Percentiles rank a stretch among this genome's conserved stretches.
Conservation (phyloP, 2,113 vertebrate species). For the Esox niger region DNA sequence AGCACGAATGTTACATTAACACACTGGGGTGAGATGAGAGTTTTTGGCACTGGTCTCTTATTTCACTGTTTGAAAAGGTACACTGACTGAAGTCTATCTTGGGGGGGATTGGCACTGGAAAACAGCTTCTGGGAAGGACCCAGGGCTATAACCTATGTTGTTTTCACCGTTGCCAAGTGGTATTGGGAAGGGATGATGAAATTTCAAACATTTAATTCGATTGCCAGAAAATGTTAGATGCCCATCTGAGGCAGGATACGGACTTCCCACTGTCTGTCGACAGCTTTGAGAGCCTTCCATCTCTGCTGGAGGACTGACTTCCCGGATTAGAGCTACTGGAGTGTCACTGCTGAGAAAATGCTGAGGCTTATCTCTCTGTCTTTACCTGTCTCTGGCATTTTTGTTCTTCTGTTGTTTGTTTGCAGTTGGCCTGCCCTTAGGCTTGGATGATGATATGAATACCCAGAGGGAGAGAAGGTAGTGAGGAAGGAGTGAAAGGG, state of each 20-base stretch:
- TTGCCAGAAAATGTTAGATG: constrained; percentile 34
- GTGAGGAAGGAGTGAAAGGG: too few species aligned
- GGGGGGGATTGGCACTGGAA: constrained; percentile 11
- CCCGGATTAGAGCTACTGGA: constrained; percentile 28
- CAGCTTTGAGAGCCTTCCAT: constrained; percentile 50
- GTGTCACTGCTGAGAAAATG: constrained; percentile 18
- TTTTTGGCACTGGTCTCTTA: neutral
- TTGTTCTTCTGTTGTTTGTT: too few species aligned
- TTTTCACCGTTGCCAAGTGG: too few species aligned
- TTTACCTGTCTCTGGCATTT: neutral
- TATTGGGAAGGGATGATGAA: neutral
- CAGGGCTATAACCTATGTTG: neutral
- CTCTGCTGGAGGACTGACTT: constrained; percentile 40
- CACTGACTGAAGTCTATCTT: constrained; percentile 43
- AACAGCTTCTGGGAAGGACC: constrained; percentile 27
- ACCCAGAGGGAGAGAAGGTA: too few species aligned
- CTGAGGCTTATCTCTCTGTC: constrained; percentile 12
- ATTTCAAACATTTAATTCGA: constrained; percentile 33
- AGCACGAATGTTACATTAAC: constrained; percentile 39
- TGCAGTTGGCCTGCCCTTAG: too few species aligned
- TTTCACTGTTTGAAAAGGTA: constrained; percentile 24
- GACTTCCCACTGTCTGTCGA: constrained; percentile 42
- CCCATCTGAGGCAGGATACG: constrained; percentile 41
- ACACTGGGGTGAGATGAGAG: constrained; percentile 10
- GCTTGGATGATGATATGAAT: too few species aligned